A percentile compares a stretch with the other conserved stretches of the same genome.
These are phyloP conservation scores for Tenthredo mesomela DNA, from an alignment of 2,888 invertebrate species.

Conservation along the genomic window DNA sequence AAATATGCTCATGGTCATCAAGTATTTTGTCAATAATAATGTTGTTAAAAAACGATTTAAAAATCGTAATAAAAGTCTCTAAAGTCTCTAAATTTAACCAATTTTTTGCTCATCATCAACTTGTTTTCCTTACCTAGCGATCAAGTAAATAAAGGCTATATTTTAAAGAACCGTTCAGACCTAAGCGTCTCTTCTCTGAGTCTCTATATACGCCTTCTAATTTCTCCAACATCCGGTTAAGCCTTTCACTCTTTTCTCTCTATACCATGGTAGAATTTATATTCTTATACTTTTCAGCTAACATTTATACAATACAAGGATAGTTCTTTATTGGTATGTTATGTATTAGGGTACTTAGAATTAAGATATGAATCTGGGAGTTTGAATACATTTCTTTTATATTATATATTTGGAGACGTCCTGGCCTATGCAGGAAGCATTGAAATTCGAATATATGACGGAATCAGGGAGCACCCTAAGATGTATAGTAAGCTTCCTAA, in stretches of 20 bases:
- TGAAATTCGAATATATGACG: no score
- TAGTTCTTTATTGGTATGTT: no score
- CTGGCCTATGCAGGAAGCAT: no score
- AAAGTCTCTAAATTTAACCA: no score
- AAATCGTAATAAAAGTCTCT: neutral
- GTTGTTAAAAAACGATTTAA: neutral
- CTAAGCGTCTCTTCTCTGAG: neutral
- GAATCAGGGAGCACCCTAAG: no score
- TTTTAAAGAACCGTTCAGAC: neutral
- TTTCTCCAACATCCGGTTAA: slow-evolving; percentile 12
- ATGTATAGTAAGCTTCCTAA: neutral
- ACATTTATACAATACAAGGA: neutral
- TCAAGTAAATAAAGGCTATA: neutral
- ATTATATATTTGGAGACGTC: no score
- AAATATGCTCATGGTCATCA: neutral
- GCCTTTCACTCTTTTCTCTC: slow-evolving; percentile 1
- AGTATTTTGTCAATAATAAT: neutral
- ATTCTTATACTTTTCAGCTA: neutral
- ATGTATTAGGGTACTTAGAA: no score
- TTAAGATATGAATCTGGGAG: no score
- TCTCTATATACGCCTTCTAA: neutral
- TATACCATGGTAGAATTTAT: neutral
- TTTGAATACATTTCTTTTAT: no score
- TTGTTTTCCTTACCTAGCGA: neutral
- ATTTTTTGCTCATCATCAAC: neutral